Percentiles rank a stretch among this genome's conserved stretches.
Evolutionary conservation across 2,888 invertebrate species (phyloP).

Genomic region (Pediacus dermestoides): DNA sequence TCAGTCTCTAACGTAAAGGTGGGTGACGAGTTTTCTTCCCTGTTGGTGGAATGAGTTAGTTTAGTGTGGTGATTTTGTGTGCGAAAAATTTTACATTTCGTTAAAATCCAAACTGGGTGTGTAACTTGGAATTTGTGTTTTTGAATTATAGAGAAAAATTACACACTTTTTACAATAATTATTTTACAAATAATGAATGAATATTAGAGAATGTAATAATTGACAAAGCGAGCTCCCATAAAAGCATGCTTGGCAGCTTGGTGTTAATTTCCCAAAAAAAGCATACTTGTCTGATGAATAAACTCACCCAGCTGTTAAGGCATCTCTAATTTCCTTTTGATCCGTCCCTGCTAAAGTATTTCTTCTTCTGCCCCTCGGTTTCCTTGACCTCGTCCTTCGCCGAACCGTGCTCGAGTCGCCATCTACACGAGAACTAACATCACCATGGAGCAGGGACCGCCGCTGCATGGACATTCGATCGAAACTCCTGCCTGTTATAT

Average conservation of each 20-base stretch:
- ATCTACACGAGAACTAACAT: conserved; percentile 35
- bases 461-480: conserved; percentile 84
- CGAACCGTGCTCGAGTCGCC: conserved; percentile 53
- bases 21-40: conserved; percentile 43
- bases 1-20: conserved; percentile 43
- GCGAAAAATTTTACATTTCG: too few relatives aligned
- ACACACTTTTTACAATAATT: too few relatives aligned
- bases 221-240: too few relatives aligned
- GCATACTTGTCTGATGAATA: background rate
- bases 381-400: conserved; percentile 68
- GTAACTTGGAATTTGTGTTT: too few relatives aligned
- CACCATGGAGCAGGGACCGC: conserved; percentile 69
- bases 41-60: conserved; percentile 39
- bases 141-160: too few relatives aligned
- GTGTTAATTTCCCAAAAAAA: too few relatives aligned
- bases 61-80: too few relatives aligned
- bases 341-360: conserved; percentile 90
- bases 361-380: conserved; percentile 77
- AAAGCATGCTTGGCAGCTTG: too few relatives aligned
- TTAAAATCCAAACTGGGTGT: too few relatives aligned
- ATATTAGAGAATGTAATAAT: too few relatives aligned
- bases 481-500: conserved; percentile 84
- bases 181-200: too few relatives aligned
- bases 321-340: conserved; percentile 84
- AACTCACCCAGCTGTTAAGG: conserved; percentile 72